These are phyloP conservation scores for Scyliorhinus canicula DNA, from an alignment of 2,797 vertebrate genomes.

Conservation along the genomic window DNA sequence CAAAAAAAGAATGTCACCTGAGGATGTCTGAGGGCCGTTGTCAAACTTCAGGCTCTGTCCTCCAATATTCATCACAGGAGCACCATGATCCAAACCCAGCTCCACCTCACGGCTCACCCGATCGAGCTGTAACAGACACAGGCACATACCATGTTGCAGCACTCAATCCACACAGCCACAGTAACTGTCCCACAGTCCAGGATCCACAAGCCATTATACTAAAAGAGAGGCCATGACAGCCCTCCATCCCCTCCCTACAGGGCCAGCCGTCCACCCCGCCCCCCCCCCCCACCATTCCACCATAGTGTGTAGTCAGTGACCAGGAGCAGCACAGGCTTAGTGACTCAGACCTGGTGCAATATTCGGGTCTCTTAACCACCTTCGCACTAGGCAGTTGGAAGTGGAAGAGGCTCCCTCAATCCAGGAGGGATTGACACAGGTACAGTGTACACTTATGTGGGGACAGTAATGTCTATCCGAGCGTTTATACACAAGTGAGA, in stretches of 20 bases:
- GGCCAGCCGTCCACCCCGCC: neutral
- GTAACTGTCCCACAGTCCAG: neutral
- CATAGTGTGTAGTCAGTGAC: neutral
- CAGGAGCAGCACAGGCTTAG: neutral
- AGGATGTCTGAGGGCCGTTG: too few species aligned
- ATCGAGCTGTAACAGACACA: constrained; percentile 65
- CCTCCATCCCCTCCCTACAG: neutral
- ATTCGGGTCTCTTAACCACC: neutral
- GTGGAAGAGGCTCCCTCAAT: neutral
- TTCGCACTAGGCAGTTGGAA: neutral
- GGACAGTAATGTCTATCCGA: neutral
- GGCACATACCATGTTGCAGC: too few species aligned
- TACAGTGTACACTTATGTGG: neutral
- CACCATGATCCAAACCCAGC: constrained; percentile 81
- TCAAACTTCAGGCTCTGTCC: constrained; percentile 90
- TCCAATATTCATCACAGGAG: constrained; percentile 75
- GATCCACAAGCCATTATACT: neutral
- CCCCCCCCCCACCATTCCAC: neutral
- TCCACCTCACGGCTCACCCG: constrained; percentile 81
- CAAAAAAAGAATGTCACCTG: too few species aligned
- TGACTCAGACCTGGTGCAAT: neutral
- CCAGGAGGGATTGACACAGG: neutral
- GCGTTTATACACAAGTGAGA: neutral
- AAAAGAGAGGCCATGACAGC: neutral
- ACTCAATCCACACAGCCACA: neutral